These are phyloP conservation scores for Gryllus longicercus DNA, from an alignment of 2,888 invertebrate species.

Conservation along the genomic window DNA sequence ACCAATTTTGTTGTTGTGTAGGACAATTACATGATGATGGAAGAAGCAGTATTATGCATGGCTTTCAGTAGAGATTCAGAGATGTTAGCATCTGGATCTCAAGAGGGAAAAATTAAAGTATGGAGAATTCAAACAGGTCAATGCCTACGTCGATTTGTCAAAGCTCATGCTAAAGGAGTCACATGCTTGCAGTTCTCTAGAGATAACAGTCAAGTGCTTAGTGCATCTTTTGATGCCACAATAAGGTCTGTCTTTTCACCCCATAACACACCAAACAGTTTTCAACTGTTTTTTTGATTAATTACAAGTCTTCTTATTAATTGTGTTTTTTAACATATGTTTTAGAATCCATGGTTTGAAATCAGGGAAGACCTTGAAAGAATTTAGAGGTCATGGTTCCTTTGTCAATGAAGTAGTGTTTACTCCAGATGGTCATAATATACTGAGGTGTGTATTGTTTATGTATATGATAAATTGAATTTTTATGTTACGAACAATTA, in stretches of 20 bases:
- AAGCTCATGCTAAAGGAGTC: constrained; percentile 95
- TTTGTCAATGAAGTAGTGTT: constrained; percentile 98
- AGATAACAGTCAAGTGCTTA: constrained; percentile 92
- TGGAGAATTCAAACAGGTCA: constrained; percentile 96
- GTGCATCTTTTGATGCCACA: constrained; percentile 92
- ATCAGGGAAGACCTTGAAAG: constrained; percentile 96
- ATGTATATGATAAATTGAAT: too few relatives aligned
- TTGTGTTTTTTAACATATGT: neutral
- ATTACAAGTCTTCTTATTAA: neutral
- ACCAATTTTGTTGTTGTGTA: constrained; percentile 41
- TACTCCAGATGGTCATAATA: constrained; percentile 87
- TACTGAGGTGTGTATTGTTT: constrained; percentile 60
- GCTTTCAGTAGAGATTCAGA: constrained; percentile 96
- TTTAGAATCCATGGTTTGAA: constrained; percentile 91
- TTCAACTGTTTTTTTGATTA: neutral
- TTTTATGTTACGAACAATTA: too few relatives aligned
- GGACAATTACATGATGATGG: constrained; percentile 99
- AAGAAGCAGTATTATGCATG: constrained; percentile 91
- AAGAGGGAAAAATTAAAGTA: constrained; percentile 80
- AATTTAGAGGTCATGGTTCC: constrained; percentile 94
- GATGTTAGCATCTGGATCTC: constrained; percentile 93
- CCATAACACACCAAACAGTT: neutral
- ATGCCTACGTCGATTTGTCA: constrained; percentile 89
- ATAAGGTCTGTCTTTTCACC: constrained; percentile 59
- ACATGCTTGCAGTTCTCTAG: constrained; percentile 94